These are phyloP conservation scores for Machaerirhynchus nigripectus DNA, from an alignment of 2,113 vertebrate genomes.

Conservation along the genomic window DNA sequence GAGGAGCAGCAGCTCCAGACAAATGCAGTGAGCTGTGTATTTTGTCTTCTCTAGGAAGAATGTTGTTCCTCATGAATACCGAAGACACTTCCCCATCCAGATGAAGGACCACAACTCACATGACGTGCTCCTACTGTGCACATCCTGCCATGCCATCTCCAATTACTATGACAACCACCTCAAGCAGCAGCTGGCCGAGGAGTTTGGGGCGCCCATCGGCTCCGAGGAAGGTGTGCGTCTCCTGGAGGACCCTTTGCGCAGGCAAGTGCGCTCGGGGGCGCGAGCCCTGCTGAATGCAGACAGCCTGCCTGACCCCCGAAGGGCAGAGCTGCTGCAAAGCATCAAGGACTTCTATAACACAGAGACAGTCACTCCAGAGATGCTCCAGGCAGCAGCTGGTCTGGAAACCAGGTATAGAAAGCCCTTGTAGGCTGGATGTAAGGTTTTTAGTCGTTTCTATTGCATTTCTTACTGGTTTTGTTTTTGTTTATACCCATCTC, in stretches of 20 bases:
- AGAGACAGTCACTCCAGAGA: slow-evolving; percentile 70
- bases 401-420: slow-evolving; percentile 87
- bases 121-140: slow-evolving; percentile 94
- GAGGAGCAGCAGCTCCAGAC: not conserved
- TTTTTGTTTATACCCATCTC: not conserved
- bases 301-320: slow-evolving; percentile 79
- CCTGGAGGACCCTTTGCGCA: slow-evolving; percentile 85
- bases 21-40: not conserved
- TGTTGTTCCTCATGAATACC: slow-evolving; percentile 93
- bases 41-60: slow-evolving; percentile 85
- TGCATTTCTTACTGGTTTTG: not conserved
- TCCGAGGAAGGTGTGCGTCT: slow-evolving; percentile 88
- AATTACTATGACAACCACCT: slow-evolving; percentile 89
- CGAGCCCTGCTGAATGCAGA: slow-evolving; percentile 87
- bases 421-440: not conserved
- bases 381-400: slow-evolving; percentile 81
- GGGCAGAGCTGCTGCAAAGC: slow-evolving; percentile 78
- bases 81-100: slow-evolving; percentile 92
- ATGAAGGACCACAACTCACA: slow-evolving; percentile 99
- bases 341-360: slow-evolving; percentile 77
- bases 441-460: not conserved
- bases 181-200: slow-evolving; percentile 89
- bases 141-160: slow-evolving; percentile 90
- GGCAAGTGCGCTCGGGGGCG: slow-evolving; percentile 89
- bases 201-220: slow-evolving; percentile 87